Conservation (phyloP, 2,113 vertebrate species). For the Pipra filicauda region DNA sequence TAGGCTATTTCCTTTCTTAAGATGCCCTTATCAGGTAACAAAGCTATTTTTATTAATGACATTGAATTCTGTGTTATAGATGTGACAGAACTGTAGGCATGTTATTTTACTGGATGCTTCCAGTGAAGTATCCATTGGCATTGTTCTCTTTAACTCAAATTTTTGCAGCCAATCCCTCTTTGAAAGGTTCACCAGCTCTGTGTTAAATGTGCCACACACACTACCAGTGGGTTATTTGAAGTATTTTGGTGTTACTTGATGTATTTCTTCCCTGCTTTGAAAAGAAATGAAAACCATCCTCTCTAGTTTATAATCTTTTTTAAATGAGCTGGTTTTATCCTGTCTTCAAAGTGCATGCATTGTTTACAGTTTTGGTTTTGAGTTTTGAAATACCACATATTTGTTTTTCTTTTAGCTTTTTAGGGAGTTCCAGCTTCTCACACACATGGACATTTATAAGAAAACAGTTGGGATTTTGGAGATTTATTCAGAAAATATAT, state of each 20-base stretch:
- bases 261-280: background rate
- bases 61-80: background rate
- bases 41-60: background rate
- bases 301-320: background rate
- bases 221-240: background rate
- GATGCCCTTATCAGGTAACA: constrained; percentile 71
- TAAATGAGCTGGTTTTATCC: background rate
- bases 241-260: background rate
- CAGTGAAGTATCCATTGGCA: background rate
- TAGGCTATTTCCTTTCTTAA: constrained; percentile 71
- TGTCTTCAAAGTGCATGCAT: background rate
- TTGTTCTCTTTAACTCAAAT: background rate
- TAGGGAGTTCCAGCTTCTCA: constrained; percentile 74
- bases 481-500: constrained; percentile 70
- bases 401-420: constrained; percentile 65
- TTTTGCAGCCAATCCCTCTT: background rate
- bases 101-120: background rate
- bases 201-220: background rate
- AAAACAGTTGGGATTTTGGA: constrained; percentile 73
- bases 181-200: background rate
- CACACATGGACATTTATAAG: constrained; percentile 68
- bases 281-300: background rate
- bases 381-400: background rate
- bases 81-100: background rate
- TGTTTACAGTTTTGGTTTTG: background rate